Conservation (phyloP, 2,888 invertebrate genomes). For the Acronicta leporina region DNA sequence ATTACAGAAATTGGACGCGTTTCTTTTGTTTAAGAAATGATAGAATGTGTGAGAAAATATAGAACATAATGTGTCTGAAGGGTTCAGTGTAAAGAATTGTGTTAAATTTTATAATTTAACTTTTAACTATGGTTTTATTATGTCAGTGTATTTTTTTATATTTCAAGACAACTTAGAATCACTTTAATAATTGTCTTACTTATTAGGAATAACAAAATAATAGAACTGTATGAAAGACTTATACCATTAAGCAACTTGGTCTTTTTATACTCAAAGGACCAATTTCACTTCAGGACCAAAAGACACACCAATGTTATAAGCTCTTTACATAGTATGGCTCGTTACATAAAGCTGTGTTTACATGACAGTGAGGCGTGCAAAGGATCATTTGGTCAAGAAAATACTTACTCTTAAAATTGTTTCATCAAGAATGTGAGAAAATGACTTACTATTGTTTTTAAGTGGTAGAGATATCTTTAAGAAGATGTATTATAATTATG, state of each 20-base stretch:
- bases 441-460: no score
- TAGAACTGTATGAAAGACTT: constrained; percentile 33
- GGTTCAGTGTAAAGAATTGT: no score
- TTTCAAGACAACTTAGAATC: no score
- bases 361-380: background rate
- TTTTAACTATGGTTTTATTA: no score
- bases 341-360: constrained; percentile 10
- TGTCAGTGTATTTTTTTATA: no score
- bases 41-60: background rate
- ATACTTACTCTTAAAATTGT: no score
- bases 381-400: background rate
- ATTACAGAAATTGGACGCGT: constrained; percentile 27
- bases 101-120: no score
- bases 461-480: no score
- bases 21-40: constrained; percentile 11
- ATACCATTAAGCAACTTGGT: constrained; percentile 47
- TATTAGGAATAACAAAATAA: constrained; percentile 20
- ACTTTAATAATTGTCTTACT: no score
- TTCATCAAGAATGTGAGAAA: no score
- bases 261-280: constrained; percentile 43
- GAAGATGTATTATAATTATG: no score
- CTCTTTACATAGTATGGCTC: constrained; percentile 7
- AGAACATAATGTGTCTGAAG: no score
- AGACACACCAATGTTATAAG: constrained; percentile 25
- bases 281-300: constrained; percentile 47